Conservation (phyloP, 2,888 invertebrate species). For the Terebella lapidaria region DNA sequence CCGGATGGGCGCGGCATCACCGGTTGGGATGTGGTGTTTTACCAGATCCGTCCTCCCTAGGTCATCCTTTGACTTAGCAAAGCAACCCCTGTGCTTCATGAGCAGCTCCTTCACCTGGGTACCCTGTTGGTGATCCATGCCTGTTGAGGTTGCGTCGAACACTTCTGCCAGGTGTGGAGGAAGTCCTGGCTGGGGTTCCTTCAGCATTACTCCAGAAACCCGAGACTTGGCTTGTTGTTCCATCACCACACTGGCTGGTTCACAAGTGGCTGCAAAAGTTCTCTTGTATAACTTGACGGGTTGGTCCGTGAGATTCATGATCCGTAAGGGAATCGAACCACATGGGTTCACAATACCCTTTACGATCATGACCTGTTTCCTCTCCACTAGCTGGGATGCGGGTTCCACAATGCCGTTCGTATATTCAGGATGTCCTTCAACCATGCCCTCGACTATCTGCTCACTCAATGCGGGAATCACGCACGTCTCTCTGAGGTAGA, state of each 20-base stretch:
- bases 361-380: background rate
- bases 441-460: background rate
- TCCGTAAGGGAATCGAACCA: background rate
- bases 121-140: too few relatives aligned
- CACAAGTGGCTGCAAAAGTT: background rate
- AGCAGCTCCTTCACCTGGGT: background rate
- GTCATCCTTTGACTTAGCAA: background rate
- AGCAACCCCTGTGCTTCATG: background rate
- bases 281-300: background rate
- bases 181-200: too few relatives aligned
- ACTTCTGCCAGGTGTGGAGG: background rate
- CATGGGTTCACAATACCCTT: background rate
- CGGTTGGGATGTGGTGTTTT: conserved; percentile 3
- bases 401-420: background rate
- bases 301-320: background rate
- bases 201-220: too few relatives aligned
- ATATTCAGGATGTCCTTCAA: background rate
- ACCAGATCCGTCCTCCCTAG: background rate
- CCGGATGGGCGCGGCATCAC: background rate
- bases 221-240: too few relatives aligned
- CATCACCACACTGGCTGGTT: background rate
- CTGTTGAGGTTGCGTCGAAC: too few relatives aligned
- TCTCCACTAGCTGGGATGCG: background rate
- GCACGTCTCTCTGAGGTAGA: background rate
- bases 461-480: background rate